Conservation (phyloP, 2,797 vertebrate species). For the Squalus acanthias region DNA sequence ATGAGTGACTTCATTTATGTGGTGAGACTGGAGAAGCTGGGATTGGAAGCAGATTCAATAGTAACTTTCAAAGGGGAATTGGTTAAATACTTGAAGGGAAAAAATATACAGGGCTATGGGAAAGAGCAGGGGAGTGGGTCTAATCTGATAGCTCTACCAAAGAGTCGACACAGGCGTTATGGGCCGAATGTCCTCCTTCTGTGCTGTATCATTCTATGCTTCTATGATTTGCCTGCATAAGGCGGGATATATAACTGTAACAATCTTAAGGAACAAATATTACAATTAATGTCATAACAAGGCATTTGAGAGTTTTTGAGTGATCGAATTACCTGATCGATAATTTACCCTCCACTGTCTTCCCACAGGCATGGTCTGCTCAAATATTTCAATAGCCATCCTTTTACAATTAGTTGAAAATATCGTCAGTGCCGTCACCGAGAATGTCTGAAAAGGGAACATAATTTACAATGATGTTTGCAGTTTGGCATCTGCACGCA, state of each 20-base stretch:
- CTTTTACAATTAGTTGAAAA: slow-evolving; percentile 72
- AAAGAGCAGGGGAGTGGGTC: neutral
- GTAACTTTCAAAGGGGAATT: no score
- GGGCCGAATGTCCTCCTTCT: neutral
- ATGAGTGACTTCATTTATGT: no score
- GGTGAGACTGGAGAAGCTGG: no score
- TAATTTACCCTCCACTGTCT: slow-evolving; percentile 66
- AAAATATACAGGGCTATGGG: neutral
- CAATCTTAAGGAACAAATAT: neutral
- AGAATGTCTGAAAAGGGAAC: slow-evolving; percentile 59
- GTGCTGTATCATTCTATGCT: neutral
- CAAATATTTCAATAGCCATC: slow-evolving; percentile 69
- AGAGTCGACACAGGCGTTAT: neutral
- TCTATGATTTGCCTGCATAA: neutral
- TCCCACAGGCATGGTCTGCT: slow-evolving; percentile 73
- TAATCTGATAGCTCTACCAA: neutral
- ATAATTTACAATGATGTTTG: neutral
- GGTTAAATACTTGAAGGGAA: neutral
- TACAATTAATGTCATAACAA: slow-evolving; percentile 13
- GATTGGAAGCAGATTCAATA: no score
- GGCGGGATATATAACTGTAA: neutral
- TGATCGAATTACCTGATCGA: slow-evolving; percentile 45
- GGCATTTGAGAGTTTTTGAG: neutral
- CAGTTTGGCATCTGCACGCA: neutral
- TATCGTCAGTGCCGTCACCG: slow-evolving; percentile 55